These are phyloP conservation scores for Hipposideros armiger DNA, from an alignment of 2,113 vertebrate species.

Conservation along the genomic window DNA sequence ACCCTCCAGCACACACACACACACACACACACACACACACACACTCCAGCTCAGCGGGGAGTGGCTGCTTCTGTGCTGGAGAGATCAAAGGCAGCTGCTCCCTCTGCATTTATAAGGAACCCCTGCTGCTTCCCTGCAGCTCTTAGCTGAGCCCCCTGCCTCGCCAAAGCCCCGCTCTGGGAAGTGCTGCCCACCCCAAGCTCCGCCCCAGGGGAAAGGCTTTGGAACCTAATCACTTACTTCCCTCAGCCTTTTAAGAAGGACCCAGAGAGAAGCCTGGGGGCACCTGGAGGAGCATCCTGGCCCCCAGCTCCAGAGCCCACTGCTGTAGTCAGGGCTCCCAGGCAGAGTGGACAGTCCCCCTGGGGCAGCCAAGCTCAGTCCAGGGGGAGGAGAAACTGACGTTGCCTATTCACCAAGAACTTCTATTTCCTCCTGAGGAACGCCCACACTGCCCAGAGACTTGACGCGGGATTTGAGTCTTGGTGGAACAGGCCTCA, in stretches of 20 bases:
- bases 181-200: constrained; percentile 52
- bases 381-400: background rate
- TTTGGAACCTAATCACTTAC: constrained; percentile 68
- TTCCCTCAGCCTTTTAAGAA: constrained; percentile 59
- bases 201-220: constrained; percentile 35
- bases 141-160: constrained; percentile 74
- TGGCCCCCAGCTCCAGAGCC: background rate
- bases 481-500: background rate
- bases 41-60: constrained; percentile 75
- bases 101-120: constrained; percentile 69
- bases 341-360: background rate
- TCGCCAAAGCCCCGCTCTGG: constrained; percentile 65
- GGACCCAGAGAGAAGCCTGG: background rate
- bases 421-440: background rate
- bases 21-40: constrained; percentile 71
- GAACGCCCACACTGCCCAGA: background rate
- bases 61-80: constrained; percentile 70
- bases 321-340: background rate
- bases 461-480: background rate
- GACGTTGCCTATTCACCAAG: fast-evolving
- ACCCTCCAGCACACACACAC: constrained; percentile 74
- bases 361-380: background rate
- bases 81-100: constrained; percentile 75
- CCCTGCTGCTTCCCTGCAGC: constrained; percentile 69
- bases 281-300: background rate